Percentiles rank a stretch among this genome's conserved stretches.
phyloP scores from a whole-genome alignment of 1,140 invertebrate species.

The Drosophila rhopaloa region DNA sequence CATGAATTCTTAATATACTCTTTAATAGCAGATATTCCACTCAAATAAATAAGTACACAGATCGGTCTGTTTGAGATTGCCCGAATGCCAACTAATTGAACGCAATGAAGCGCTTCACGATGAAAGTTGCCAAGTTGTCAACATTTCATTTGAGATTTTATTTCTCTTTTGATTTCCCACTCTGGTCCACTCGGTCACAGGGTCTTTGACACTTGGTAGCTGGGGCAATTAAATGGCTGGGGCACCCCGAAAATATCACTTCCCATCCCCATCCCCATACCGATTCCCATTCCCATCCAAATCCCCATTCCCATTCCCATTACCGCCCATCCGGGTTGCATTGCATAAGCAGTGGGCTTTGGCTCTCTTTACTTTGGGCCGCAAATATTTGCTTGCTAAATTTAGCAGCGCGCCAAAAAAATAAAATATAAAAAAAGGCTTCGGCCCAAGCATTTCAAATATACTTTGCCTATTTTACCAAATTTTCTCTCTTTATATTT shows the following conservation, averaged over 20 bases:
- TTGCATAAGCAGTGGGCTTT: slow-evolving; percentile 63
- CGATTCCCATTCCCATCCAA: slow-evolving; percentile 5
- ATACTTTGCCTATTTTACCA: slow-evolving; percentile 51
- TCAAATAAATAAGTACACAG: slow-evolving; percentile 17
- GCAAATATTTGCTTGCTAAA: slow-evolving; percentile 78
- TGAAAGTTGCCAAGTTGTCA: slow-evolving; percentile 48
- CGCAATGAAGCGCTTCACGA: slow-evolving; percentile 38
- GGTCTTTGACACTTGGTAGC: slow-evolving; percentile 77
- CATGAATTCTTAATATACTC: slow-evolving; percentile 2
- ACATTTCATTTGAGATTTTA: slow-evolving; percentile 41
- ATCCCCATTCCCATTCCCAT: slow-evolving; percentile 4
- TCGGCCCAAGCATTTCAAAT: slow-evolving; percentile 48
- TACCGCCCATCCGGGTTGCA: slow-evolving; percentile 44
- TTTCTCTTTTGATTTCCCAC: slow-evolving; percentile 47
- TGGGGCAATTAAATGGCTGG: slow-evolving; percentile 71
- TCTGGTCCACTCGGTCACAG: slow-evolving; percentile 76
- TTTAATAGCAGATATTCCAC: slow-evolving; percentile 20
- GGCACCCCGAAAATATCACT: slow-evolving; percentile 61
- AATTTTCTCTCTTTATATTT: slow-evolving; percentile 19
- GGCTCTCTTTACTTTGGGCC: slow-evolving; percentile 26
- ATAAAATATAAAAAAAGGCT: slow-evolving; percentile 54
- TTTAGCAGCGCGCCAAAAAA: slow-evolving; percentile 69
- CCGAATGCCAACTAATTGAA: slow-evolving; percentile 38
- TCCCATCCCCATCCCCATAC: slow-evolving; percentile 9
- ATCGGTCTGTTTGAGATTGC: slow-evolving; percentile 15